phyloP scores from a whole-genome alignment of 2,113 vertebrate genomes.

The Stigmatopora argus region DNA sequence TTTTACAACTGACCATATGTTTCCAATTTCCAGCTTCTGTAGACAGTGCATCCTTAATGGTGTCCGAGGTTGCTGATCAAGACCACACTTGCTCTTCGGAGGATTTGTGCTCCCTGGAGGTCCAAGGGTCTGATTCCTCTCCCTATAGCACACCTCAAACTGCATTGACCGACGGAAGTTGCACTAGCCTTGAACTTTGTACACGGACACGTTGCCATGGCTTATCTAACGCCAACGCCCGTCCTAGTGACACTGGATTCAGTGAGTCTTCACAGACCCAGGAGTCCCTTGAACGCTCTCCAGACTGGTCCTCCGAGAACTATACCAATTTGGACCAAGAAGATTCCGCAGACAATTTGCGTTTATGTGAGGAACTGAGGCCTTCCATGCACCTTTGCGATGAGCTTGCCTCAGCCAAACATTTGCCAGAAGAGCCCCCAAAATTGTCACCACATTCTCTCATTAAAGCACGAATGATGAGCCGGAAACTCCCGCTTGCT shows the following conservation, averaged over 20 bases:
- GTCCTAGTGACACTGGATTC: slow-evolving; percentile 56
- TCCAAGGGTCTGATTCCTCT: slow-evolving; percentile 78
- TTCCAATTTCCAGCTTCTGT: slow-evolving; percentile 69
- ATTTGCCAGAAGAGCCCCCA: slow-evolving; percentile 58
- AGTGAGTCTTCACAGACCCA: slow-evolving; percentile 68
- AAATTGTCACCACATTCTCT: slow-evolving; percentile 52
- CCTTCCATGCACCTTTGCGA: slow-evolving; percentile 55
- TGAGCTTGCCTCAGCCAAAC: slow-evolving; percentile 65
- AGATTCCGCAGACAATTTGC: slow-evolving; percentile 55
- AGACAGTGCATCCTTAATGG: slow-evolving; percentile 77
- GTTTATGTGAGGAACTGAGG: slow-evolving; percentile 50
- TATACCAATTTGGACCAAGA: slow-evolving; percentile 69
- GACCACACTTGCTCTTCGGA: slow-evolving; percentile 78
- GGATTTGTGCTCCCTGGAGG: slow-evolving; percentile 81
- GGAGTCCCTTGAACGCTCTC: slow-evolving; percentile 67
- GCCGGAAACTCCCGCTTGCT: slow-evolving; percentile 56
- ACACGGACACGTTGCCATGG: slow-evolving; percentile 41
- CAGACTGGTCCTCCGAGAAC: slow-evolving; percentile 74
- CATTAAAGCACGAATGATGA: slow-evolving; percentile 62
- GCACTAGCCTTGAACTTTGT: slow-evolving; percentile 69
- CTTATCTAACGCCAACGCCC: slow-evolving; percentile 46
- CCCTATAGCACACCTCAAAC: slow-evolving; percentile 64
- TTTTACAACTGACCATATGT: not conserved
- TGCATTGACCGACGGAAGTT: slow-evolving; percentile 65
- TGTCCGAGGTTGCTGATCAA: slow-evolving; percentile 75